Evolutionary conservation across 1,140 invertebrate species (phyloP), one percentile per base, ranked within the genome.

Genomic region (Spodoptera litura): DNA sequence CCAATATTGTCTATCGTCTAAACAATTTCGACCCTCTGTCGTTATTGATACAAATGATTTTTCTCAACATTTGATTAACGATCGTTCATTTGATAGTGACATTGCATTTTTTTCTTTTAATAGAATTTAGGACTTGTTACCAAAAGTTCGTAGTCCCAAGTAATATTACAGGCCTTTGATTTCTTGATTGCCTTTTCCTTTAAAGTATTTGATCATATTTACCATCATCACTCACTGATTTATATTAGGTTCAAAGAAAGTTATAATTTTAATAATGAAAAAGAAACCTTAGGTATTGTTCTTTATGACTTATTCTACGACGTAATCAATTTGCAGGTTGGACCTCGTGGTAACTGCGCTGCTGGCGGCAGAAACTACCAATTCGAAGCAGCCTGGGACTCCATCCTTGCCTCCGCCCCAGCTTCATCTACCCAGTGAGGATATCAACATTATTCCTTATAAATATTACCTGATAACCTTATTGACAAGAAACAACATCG

Each of bases 341-440:
- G 90, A 20, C 83, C 86, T 75, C 78, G 82, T 8, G 86, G 88
- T 27, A 89, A 81, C 78, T 93, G 92, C 78, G 61, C 81, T 4
- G 88, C 87, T 72, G 88, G 86, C 31, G 92, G 92, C 44, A 88
- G 90, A 80, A 78, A 20, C 38, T 92, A 92, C 87, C 83, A 88
- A 81, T 90, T 92, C 84, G 91, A 92, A 56, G 84, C 88, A 64
- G 85, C 88, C 44, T 93, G 91, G 92, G 87, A 91, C 49, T 72
- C 75, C 6, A 87, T 91, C 80, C 75, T 91, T 2, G 71, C 70
- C 55, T 61, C 85, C 78, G 81, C 81, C 68, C 62, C 82, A 38
- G 79, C 78, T 72, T 80, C 81, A 75, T 62, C 83, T 20, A 76
- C 9, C 6, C 38, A 80, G 90, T 91, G 80, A 81, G 83, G 20